Evolutionary conservation across 2,888 invertebrate species (phyloP).

Genomic region (Trilocha varians): DNA sequence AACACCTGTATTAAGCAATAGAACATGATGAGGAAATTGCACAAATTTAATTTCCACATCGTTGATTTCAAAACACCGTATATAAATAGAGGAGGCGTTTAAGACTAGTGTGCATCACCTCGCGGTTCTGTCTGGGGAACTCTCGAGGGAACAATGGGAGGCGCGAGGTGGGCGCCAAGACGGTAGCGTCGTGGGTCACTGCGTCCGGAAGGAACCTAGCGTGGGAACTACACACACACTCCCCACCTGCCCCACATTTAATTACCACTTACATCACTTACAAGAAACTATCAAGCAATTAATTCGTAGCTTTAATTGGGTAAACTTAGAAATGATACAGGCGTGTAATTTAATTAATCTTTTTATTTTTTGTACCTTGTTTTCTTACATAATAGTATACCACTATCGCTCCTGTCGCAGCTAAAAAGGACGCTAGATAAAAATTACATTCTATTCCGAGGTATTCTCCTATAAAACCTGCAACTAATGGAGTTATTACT

Average conservation of each 20-base stretch:
- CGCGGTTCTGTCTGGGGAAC: neutral
- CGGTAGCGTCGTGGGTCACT: conserved; percentile 67
- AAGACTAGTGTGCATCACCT: neutral
- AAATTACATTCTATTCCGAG: conserved; percentile 51
- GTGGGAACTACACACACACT: conserved; percentile 48
- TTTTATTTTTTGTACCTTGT: neutral
- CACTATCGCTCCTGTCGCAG: conserved; percentile 41
- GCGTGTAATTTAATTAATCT: neutral
- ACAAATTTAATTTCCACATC: neutral
- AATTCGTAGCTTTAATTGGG: neutral
- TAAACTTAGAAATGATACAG: neutral
- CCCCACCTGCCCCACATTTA: conserved; percentile 42
- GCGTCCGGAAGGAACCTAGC: conserved; percentile 63
- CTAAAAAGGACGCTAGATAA: conserved; percentile 30
- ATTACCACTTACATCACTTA: conserved; percentile 25
- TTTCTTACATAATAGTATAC: conserved; percentile 11
- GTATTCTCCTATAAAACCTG: conserved; percentile 62
- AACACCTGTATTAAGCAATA: conserved; percentile 5
- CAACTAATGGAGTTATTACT: conserved; percentile 67
- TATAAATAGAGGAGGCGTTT: neutral
- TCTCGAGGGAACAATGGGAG: conserved; percentile 36
- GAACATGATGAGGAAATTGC: neutral
- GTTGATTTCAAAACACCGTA: neutral
- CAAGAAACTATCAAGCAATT: conserved; percentile 9
- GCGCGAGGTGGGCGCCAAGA: conserved; percentile 41